Conservation (phyloP, 2,888 invertebrate species). For the Papilio protenor region DNA sequence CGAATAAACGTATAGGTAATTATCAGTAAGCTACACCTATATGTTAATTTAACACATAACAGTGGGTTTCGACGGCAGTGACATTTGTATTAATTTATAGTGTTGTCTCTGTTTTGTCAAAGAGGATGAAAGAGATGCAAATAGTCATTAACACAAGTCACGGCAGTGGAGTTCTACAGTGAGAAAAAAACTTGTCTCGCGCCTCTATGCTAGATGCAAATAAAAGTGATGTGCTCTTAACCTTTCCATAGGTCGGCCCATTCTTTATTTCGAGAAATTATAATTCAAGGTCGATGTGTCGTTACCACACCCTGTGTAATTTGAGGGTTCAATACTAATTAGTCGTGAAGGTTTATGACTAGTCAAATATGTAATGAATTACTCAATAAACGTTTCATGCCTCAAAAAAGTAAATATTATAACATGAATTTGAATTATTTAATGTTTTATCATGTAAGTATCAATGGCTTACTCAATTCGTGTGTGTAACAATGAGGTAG, state of each 20-base stretch:
- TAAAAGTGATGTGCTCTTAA: slow-evolving; percentile 79
- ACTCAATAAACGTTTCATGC: not conserved
- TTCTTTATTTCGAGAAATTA: slow-evolving; percentile 75
- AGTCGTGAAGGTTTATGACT: not conserved
- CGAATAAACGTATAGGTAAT: slow-evolving; percentile 47
- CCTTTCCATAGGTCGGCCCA: slow-evolving; percentile 76
- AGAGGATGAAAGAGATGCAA: not conserved
- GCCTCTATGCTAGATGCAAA: slow-evolving; percentile 66
- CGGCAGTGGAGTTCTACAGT: not conserved
- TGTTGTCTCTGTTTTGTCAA: not conserved
- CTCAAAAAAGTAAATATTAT: not conserved
- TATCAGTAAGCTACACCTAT: slow-evolving; percentile 48
- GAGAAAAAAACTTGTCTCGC: slow-evolving; percentile 63
- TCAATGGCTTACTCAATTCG: not conserved
- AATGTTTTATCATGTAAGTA: not conserved
- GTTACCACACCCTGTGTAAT: slow-evolving; percentile 48
- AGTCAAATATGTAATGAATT: not conserved
- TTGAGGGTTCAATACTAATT: slow-evolving; percentile 34
- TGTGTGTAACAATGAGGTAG: not conserved
- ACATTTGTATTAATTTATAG: not conserved
- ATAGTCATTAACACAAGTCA: not conserved
- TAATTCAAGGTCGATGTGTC: slow-evolving; percentile 72
- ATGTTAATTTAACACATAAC: slow-evolving; percentile 51
- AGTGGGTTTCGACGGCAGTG: not conserved
- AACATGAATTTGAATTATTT: not conserved